Evolutionary conservation across 1,140 invertebrate genomes (phyloP).

Genomic region (Centruroides vittatus): DNA sequence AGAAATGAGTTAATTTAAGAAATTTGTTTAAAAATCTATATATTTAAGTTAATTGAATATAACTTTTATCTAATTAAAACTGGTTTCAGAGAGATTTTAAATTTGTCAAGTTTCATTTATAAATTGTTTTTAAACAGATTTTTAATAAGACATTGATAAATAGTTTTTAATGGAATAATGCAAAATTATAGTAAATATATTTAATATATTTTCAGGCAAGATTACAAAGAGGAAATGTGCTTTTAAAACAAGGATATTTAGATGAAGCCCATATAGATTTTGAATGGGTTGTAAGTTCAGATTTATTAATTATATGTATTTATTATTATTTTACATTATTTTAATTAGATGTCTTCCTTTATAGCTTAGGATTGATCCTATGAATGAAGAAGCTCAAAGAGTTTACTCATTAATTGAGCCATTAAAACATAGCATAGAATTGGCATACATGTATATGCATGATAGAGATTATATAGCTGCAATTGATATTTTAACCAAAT

Average conservation of each 20-base stretch:
- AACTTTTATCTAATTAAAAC: no score
- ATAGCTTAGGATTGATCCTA: constrained; percentile 53
- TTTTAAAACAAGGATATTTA: constrained; percentile 77
- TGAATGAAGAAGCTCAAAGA: constrained; percentile 56
- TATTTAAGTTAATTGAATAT: no score
- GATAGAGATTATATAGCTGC: constrained; percentile 52
- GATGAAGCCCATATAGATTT: constrained; percentile 68
- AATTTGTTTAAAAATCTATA: no score
- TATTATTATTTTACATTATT: constrained; percentile 3
- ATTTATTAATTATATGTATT: background rate
- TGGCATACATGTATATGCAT: constrained; percentile 48
- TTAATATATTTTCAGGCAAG: constrained; percentile 43
- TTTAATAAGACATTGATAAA: no score
- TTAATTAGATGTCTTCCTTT: constrained; percentile 10
- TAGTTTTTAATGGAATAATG: no score
- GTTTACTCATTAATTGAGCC: constrained; percentile 47
- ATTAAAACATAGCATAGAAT: constrained; percentile 46
- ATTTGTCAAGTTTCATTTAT: no score
- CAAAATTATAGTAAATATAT: no score
- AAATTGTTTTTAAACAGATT: no score
- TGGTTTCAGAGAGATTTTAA: no score
- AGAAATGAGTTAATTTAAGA: no score
- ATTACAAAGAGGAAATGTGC: constrained; percentile 68
- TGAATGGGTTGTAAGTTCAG: constrained; percentile 58
- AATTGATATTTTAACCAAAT: constrained; percentile 47